Base-by-base conservation (phyloP, 2,113 vertebrate species). In the Dolichotis patagonum region DNA sequence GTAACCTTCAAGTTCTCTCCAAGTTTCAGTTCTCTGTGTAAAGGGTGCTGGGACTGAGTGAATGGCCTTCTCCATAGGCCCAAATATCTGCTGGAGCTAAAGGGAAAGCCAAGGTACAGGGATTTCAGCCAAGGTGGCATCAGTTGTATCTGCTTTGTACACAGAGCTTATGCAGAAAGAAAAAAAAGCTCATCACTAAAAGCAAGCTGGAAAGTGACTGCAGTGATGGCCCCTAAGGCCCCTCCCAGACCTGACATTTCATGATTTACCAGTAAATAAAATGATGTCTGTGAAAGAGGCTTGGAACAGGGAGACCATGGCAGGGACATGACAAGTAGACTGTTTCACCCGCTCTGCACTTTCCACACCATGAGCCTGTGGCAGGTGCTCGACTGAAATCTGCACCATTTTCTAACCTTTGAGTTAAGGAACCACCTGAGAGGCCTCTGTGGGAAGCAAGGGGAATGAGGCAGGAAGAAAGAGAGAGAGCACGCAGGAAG, bases 241-340 rank as follows among this genome's bases (percentile, higher is more conserved):
- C 46, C 63, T 89, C 85, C 46, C 24, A 60, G 38, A 35, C 41
- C 63, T 88, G 88, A 96, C 71, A 83, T 38, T 60, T 82, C 26
- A 19, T 95, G 95, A 96, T 92, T 97, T 90, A 96, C 90, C 83
- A 84, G 60, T 49, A 96, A 86, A 93, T 94, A 91, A 92, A 96
- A 78, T 65, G 80, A 85, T 62, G n/a, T 91, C 7, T 84, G 20
- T 56, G 30, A 94, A 94, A 82, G 91, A 67, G 73, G 38, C 41
- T 67, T 24, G 49, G 54, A 75, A 43, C n/a, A 69, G 4, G 35
- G 83, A 43, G 60, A 75, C 38, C 32, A 58, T 4, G 35, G 86
- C 43, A n/a, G 32, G 30, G 24, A 56, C 41, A 43, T 49, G 69
- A 43, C 24, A 58, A 73, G 60, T 0, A 24, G 83, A 35, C 38